Percentiles rank a stretch among this genome's conserved stretches.
Evolutionary conservation across 2,113 vertebrate genomes (phyloP).

Genomic region (Thamnophis sirtalis): DNA sequence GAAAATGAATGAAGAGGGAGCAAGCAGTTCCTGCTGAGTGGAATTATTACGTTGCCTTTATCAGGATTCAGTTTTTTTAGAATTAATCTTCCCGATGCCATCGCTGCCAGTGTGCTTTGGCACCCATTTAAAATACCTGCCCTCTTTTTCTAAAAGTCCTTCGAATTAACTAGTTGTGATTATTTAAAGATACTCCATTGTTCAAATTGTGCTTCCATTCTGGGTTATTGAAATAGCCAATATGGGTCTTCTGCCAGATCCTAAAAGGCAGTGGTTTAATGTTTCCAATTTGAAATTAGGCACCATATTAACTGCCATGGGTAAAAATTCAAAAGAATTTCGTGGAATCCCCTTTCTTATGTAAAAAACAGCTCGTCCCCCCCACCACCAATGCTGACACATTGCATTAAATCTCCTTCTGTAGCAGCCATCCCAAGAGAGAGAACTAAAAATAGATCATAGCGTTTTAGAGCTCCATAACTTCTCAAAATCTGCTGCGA

Average conservation of each 20-base stretch:
- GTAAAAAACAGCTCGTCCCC: background rate
- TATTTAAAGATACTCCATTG: background rate
- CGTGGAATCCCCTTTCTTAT: background rate
- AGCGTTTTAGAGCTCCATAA: background rate
- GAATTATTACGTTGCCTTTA: constrained; percentile 13
- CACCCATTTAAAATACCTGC: constrained; percentile 16
- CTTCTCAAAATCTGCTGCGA: background rate
- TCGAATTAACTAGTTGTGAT: background rate
- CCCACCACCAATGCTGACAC: background rate
- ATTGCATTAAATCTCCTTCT: constrained; percentile 7
- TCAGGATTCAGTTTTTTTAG: constrained; percentile 22
- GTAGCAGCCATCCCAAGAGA: background rate
- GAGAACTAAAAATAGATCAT: constrained; percentile 13
- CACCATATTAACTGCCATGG: background rate
- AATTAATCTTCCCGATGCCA: constrained; percentile 22
- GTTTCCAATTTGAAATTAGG: background rate
- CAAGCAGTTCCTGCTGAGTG: background rate
- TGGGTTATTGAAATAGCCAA: background rate
- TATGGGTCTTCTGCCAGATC: background rate
- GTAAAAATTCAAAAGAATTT: background rate
- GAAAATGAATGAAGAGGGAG: too few species aligned
- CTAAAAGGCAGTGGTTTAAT: background rate
- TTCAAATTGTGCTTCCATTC: background rate
- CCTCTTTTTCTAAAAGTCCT: background rate
- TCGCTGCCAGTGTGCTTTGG: background rate